Base-by-base conservation (phyloP, 2,888 invertebrate species). In the Drosophila siamana region DNA sequence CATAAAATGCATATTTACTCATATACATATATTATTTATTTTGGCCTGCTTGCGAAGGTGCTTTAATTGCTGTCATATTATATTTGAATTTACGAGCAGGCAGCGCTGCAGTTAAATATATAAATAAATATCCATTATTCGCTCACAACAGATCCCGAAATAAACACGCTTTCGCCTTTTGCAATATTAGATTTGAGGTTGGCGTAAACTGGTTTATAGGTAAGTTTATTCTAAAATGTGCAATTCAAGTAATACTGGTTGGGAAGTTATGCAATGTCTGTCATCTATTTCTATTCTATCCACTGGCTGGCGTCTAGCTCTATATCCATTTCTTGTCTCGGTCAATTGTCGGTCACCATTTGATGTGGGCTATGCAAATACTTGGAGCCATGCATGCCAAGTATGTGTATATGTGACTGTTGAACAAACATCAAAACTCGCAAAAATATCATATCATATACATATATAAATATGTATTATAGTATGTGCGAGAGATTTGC, bases 361-460 rank as follows among this genome's bases (percentile, higher is more conserved):
- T 56, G 61, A 71, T 69, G 46, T 13, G 13, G 69, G 43, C 41
- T 50, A 74, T 38, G 16, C 40, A 44, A 44, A 61, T 46, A 47
- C 1, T 44, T 48, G 11, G 55, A 38, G 48, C 54, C 59, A 24
- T 57, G 52, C 48, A 36, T 51, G 56, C 30, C 54, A 54, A 60
- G 65, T 70, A 50, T 19, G 3, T 19, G n/a, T n/a, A n/a, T 44
- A 60, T 50, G 76, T 54, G 52, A 72, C 56, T 77, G 74, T 72
- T 67, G 77, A 65, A 44, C 22, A 33, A 54, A 38, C 30, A 41
- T 40, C 60, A 62, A 56, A 46, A 68, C 26, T 26, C 26, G 26
- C 7, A 40, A 28, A 40, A 52, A 11, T 48, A 38, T 50, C 77
- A 67, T 69, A 73, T 78, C 63, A 69, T 52, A 62, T 63, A 69